Base-by-base conservation (phyloP, 1,140 invertebrate species). In the Lutraria rhynchaena region DNA sequence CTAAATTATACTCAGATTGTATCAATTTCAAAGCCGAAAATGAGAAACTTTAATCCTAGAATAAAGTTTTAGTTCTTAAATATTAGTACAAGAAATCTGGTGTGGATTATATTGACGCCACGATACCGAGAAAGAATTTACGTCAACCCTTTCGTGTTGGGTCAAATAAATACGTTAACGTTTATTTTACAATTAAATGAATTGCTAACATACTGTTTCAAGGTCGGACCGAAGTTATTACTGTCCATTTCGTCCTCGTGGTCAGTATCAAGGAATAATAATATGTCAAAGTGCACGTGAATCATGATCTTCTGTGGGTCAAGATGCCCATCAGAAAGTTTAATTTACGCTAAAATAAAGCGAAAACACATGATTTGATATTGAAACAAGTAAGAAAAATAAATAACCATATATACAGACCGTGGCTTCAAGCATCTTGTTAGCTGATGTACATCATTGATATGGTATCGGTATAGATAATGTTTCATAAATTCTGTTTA, bases 1-100 rank as follows among this genome's bases (percentile, higher is more conserved):
- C 11, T 46, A 67, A 67, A 67, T 67, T 49, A 29, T 27, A 46
- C 44, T 41, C 63, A 67, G 41, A 67, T 67, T 46, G 44, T 67
- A 67, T 67, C 63, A 67, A 49, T 49, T 49, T 55, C 24, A 63
- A 44, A 63, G 17, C 19, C 24, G n/a, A n/a, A 60, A 41, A 7
- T 5, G 5, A 13, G 11, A 49, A 61, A 19, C 13, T 19, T 67
- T 67, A 49, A 67, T 67, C 63, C 33, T 67, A 17, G 44, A 67
- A 67, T 67, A 46, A 67, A 49, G n/a, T 63, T 63, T 22, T 35
- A 63, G 15, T 63, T 33, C 33, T 46, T n/a, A 13, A 3, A 24
- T 17, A 24, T 17, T 46, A 13, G 15, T 67, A 46, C 27, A 67
- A 15, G 44, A 67, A 19, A 33, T 67, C 63, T 46, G 63, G 3